These are phyloP conservation scores for Aleiodes leptofemur DNA, from an alignment of 2,888 invertebrate genomes.

Conservation along the genomic window DNA sequence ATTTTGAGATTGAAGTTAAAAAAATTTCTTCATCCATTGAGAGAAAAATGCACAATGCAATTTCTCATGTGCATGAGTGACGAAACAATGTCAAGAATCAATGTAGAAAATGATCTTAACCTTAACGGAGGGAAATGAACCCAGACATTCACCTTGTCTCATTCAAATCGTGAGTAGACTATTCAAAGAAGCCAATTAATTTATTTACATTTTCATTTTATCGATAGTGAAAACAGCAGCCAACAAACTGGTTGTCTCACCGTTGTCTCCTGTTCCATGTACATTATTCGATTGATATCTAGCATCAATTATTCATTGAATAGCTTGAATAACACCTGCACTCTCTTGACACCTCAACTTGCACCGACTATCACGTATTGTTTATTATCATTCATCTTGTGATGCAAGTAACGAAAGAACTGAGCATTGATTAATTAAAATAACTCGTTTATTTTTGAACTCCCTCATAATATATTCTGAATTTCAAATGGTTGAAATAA, in stretches of 20 bases:
- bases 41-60: too few relatives aligned
- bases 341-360: constrained; percentile 22
- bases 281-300: constrained; percentile 33
- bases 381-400: constrained; percentile 22
- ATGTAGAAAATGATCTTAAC: constrained; percentile 44
- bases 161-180: constrained; percentile 31
- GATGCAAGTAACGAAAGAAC: neutral
- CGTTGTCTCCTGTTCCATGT: constrained; percentile 19
- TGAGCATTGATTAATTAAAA: too few relatives aligned
- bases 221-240: constrained; percentile 19
- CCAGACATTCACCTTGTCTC: constrained; percentile 44
- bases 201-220: constrained; percentile 12
- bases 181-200: constrained; percentile 34
- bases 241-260: neutral
- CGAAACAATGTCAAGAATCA: constrained; percentile 5
- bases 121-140: constrained; percentile 33
- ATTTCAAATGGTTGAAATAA: neutral
- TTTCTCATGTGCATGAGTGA: neutral
- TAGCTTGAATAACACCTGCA: constrained; percentile 35
- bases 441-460: too few relatives aligned
- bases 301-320: constrained; percentile 46
- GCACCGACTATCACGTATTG: constrained; percentile 2
- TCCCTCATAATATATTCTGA: neutral
- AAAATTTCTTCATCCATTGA: too few relatives aligned
- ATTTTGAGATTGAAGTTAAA: too few relatives aligned